These are phyloP conservation scores for Drosophila takahashii DNA, from an alignment of 1,140 invertebrate species.

Conservation along the genomic window DNA sequence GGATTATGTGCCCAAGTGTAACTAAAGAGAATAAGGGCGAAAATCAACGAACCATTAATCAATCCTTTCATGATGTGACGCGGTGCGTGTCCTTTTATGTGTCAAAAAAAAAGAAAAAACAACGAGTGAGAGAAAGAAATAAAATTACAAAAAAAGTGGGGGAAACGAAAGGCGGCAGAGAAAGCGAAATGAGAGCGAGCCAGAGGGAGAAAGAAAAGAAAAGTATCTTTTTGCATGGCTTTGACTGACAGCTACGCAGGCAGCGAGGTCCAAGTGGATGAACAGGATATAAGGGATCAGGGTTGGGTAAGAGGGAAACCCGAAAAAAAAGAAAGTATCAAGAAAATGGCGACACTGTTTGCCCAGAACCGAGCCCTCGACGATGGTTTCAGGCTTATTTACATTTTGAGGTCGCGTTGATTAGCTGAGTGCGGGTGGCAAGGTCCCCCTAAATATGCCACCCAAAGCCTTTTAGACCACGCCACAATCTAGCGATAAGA, in stretches of 20 bases:
- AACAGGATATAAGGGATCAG: slow-evolving; percentile 44
- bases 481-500: slow-evolving; percentile 59
- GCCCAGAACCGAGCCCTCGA: slow-evolving; percentile 24
- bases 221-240: slow-evolving; percentile 76
- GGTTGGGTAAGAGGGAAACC: slow-evolving; percentile 34
- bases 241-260: slow-evolving; percentile 70
- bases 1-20: slow-evolving; percentile 84
- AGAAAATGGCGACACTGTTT: slow-evolving; percentile 83
- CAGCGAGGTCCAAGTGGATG: slow-evolving; percentile 56
- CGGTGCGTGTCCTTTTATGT: slow-evolving; percentile 85
- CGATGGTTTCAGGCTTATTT: slow-evolving; percentile 68
- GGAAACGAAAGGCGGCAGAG: slow-evolving; percentile 73
- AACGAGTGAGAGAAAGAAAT: slow-evolving; percentile 49
- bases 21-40: slow-evolving; percentile 85
- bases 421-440: slow-evolving; percentile 75
- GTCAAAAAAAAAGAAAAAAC: slow-evolving; percentile 67
- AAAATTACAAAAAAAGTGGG: slow-evolving; percentile 49
- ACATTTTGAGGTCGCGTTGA: slow-evolving; percentile 79
- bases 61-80: slow-evolving; percentile 85
- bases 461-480: slow-evolving; percentile 1
- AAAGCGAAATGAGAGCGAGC: slow-evolving; percentile 67
- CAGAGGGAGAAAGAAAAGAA: slow-evolving; percentile 59
- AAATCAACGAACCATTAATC: slow-evolving; percentile 85
- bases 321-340: slow-evolving; percentile 44
- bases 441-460: slow-evolving; percentile 11